Percentiles rank a stretch among this genome's conserved stretches.
Conservation (phyloP, 2,888 invertebrate species). For the Xanthia icteritia region DNA sequence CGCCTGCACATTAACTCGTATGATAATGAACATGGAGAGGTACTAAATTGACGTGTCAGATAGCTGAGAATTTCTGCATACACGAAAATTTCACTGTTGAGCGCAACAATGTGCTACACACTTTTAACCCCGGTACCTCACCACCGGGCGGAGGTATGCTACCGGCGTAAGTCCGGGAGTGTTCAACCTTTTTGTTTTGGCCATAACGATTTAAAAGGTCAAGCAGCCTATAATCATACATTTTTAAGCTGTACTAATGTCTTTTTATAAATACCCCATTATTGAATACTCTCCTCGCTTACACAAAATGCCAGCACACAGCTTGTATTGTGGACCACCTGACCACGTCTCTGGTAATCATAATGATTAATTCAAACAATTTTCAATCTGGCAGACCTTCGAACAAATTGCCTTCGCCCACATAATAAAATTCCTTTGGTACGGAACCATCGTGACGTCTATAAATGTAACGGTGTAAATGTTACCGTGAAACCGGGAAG, state of each 20-base stretch:
- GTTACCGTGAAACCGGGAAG: constrained; percentile 25
- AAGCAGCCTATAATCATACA: background rate
- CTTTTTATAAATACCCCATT: background rate
- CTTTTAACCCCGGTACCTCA: no score
- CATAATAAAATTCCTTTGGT: constrained; percentile 57
- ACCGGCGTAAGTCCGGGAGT: no score
- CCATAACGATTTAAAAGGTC: background rate
- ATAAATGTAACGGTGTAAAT: constrained; percentile 62
- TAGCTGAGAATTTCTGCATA: background rate
- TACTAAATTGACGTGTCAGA: background rate
- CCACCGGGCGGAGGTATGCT: no score
- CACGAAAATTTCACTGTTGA: background rate
- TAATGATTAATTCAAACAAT: constrained; percentile 63
- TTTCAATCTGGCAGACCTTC: constrained; percentile 59
- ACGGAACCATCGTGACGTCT: constrained; percentile 60
- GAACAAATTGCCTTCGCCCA: constrained; percentile 64
- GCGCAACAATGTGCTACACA: no score
- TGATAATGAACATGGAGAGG: constrained; percentile 5
- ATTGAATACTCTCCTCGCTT: constrained; percentile 23
- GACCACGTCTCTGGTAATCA: constrained; percentile 56
- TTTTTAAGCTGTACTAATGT: background rate
- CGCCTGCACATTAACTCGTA: constrained; percentile 6
- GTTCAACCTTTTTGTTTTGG: background rate
- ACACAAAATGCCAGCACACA: constrained; percentile 36
- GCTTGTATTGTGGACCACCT: constrained; percentile 55